Evolutionary conservation across 2,888 invertebrate genomes (phyloP), one percentile per base, ranked within the genome.

Genomic region (Autographa pulchrina): DNA sequence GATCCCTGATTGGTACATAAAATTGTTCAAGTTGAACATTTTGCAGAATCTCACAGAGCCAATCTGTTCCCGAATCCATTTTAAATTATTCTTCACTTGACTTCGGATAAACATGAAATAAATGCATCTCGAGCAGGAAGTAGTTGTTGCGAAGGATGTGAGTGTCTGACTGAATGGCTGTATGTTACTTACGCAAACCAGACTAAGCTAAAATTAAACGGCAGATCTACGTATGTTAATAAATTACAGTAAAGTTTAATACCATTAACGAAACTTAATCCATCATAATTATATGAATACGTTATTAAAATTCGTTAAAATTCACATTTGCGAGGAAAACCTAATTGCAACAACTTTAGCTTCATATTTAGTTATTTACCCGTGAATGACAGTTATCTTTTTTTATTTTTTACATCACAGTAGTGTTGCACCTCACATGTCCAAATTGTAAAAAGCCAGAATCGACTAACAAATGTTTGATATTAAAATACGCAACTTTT

Each of bases 1-100:
- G 98, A 96, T 99, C 99, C 78, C 98, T 96, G 71, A 99, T 98
- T 76, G 98, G 97, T 67, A 97, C 96, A 89, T 98, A 97, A 93
- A 99, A 99, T 92, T 99, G 99, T 82, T 98, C 98, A 73, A 99
- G 96, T 93, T 99, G 99, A 62, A 99, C 98, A 93, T 99, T 98
- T 77, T 97, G 97, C 82, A 99, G 94, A 71, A 99, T 96, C 84
- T 98, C 98, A 88, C 97, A 97, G 72, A 99, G 95, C 98, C 98
- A 98, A 91, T 98, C 98, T 18, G 97, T 97, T 66, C 92, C 94
- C 32, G 95, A 91, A 84, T 95, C 94, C 96, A 96, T 96, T 83
- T 85, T 89, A 25, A 64, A 70, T 77, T 83, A 83, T 75, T 74
- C 67, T 80, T 77, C 72, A 74, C 65, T 73, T 61, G 72, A 78